Conservation (phyloP, 2,113 vertebrate species). For the Nyctibius bracteatus region DNA sequence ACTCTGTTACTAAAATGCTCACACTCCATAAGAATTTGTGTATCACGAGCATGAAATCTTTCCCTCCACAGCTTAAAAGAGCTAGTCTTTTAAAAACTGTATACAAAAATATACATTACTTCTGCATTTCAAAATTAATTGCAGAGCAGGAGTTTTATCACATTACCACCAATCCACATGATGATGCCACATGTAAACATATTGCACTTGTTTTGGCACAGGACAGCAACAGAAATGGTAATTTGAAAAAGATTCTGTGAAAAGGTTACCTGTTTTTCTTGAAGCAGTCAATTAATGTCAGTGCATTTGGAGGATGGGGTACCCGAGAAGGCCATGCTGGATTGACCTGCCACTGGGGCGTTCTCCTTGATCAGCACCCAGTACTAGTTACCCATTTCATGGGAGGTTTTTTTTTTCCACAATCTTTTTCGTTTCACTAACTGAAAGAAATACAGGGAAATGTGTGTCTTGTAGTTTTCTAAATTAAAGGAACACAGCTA, state of each 20-base stretch:
- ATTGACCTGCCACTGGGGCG: neutral
- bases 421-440: neutral
- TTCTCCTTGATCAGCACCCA: neutral
- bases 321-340: rapidly evolving
- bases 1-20: conserved; percentile 14
- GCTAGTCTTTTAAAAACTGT: neutral
- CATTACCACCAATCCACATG: neutral
- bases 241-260: neutral
- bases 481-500: neutral
- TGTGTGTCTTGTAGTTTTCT: neutral
- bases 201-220: neutral
- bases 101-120: neutral
- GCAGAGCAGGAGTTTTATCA: neutral
- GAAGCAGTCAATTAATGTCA: neutral
- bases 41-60: neutral
- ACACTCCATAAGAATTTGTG: neutral
- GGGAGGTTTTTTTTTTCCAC: neutral
- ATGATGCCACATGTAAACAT: neutral
- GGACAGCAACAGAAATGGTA: neutral
- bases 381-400: neutral
- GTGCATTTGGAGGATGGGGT: neutral
- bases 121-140: neutral
- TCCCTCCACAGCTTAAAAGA: neutral
- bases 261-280: neutral
- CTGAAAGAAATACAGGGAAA: neutral